Conservation (phyloP, 1,140 invertebrate species). For the Drosophila sturtevanti region DNA sequence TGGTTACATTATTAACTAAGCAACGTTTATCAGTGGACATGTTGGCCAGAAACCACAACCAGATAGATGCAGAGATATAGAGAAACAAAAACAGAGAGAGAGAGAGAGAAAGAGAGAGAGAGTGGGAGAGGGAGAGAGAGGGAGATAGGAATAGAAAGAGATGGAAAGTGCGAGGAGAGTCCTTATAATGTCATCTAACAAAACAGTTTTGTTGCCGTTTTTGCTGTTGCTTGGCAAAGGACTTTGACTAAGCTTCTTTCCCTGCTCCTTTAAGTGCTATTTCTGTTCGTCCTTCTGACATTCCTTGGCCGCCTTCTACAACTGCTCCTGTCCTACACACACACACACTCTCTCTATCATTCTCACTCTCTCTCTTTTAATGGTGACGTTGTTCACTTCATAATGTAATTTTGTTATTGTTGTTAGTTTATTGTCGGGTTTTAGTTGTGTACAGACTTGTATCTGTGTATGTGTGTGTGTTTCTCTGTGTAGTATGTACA, state of each 20-base stretch:
- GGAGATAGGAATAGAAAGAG: background rate
- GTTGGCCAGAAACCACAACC: background rate
- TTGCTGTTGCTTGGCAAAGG: slow-evolving; percentile 4
- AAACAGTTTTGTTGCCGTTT: slow-evolving; percentile 8
- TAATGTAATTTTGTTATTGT: slow-evolving; percentile 1
- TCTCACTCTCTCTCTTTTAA: slow-evolving; percentile 6
- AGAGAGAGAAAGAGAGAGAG: background rate
- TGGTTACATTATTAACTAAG: slow-evolving; percentile 7
- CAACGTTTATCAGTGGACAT: slow-evolving; percentile 5
- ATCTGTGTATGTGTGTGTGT: background rate
- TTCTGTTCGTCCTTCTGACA: background rate
- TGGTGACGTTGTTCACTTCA: slow-evolving; percentile 11
- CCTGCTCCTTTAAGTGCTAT: background rate
- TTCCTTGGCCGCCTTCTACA: background rate
- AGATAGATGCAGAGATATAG: background rate
- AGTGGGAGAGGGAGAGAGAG: too few species aligned
- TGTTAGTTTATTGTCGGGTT: slow-evolving; percentile 3
- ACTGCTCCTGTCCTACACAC: too few species aligned
- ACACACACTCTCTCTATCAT: too few species aligned
- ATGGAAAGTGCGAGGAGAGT: background rate
- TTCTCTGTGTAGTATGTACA: background rate
- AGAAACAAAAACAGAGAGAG: background rate
- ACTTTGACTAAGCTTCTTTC: slow-evolving; percentile 2
- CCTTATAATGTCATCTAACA: slow-evolving; percentile 9
- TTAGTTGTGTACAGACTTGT: slow-evolving; percentile 12